Base-by-base conservation (phyloP, 2,113 vertebrate genomes). In the human (Homo sapiens) region DNA sequence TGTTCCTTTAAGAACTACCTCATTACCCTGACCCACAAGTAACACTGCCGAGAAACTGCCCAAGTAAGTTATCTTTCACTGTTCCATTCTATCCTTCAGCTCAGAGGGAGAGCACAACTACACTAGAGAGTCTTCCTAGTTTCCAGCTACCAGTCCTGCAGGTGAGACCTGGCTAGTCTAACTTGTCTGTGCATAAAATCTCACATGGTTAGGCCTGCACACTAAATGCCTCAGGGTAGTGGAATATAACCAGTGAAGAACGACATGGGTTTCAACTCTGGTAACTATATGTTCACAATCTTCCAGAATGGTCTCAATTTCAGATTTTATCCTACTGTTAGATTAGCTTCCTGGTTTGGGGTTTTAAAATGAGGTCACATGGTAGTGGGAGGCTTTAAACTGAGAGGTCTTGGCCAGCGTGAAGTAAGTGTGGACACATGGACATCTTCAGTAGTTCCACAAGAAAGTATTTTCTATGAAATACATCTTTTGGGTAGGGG, bases 101-200 rank as follows among this genome's bases (percentile, higher is more conserved):
- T 93, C 97, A 93, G 73, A 96, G 90, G 55, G 93, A 96, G 35
- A 90, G 22, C 17, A 96, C 91, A 90, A 55, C 76, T 45, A 30
- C 94, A 59, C 66, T 40, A 40, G 92, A 93, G 61, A 88, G 38
- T 75, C 81, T 90, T 92, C 89, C 97, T 90, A 84, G 75, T 92
- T 94, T 97, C 81, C 98, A 97, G 55, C 76, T 96, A 90, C 95
- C 97, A 82, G 92, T 68, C 59, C 61, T 94, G 18, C 97, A 98
- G 97, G 98, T 98, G 61, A 98, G 94, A 40, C 50, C 73, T 73
- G 78, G 30, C 61, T 88, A 61, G 17, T 80, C 76, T 68, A 76
- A 89, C 2, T 86, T 64, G 30, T 73, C 73, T 70, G 30, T 68
- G 3, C 22, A 48, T 90, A 61, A 75, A 89, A 83, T 79, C 23